Conservation (phyloP, 2,113 vertebrate genomes). For the Plectropomus leopardus region DNA sequence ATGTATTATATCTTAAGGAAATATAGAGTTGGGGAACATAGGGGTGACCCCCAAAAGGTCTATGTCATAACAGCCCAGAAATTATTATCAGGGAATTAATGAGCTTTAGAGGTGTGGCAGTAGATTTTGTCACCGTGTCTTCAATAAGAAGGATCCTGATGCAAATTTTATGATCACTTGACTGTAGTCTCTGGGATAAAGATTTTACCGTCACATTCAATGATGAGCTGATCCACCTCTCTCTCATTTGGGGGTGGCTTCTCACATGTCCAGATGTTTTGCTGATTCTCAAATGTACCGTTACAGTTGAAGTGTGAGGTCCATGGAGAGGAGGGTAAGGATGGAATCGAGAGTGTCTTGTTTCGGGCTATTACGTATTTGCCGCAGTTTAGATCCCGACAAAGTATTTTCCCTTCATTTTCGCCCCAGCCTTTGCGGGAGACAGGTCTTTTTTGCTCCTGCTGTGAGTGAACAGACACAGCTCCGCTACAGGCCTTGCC, state of each 20-base stretch:
- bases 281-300: rapidly evolving
- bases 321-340: no score
- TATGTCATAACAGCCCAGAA: no score
- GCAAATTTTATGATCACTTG: not conserved
- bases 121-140: no score
- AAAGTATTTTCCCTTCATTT: not conserved
- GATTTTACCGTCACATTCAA: constrained; percentile 68
- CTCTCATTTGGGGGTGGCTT: rapidly evolving
- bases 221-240: not conserved
- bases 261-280: constrained; percentile 75
- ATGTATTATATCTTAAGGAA: no score
- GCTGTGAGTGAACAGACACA: not conserved
- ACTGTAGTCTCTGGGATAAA: not conserved
- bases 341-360: no score
- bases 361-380: no score
- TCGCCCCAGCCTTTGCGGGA: constrained; percentile 12
- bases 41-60: no score
- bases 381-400: constrained; percentile 68
- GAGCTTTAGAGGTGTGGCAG: no score
- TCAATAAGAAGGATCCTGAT: not conserved
- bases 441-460: rapidly evolving
- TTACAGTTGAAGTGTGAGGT: constrained; percentile 50
- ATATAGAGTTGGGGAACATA: no score
- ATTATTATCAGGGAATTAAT: no score
- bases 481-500: constrained; percentile 43